Base-by-base conservation (phyloP, 2,888 invertebrate species). In the Gastrophysa polygoni region DNA sequence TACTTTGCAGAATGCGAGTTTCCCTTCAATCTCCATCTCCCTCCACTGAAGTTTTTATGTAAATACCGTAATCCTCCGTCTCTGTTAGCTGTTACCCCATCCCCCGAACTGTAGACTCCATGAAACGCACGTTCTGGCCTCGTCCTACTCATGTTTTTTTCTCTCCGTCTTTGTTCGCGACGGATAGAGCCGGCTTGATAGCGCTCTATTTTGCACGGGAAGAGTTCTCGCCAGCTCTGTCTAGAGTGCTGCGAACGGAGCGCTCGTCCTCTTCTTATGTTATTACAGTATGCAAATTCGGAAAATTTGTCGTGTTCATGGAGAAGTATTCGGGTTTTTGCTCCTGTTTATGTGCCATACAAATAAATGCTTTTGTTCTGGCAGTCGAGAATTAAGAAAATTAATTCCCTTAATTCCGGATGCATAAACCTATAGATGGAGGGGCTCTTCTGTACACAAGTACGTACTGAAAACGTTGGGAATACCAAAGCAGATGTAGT, bases 231-330 rank as follows among this genome's bases (percentile, higher is more conserved):
- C 55, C 63, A 47, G 62, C 64, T 62, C 60, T 63, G 44, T 64
- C 59, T 52, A 55, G 21, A 50, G 21, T 51, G 54, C 62, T 49
- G 48, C 28, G 60, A 57, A 43, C 21, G 16, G n/a, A 16, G 1
- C 14, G 11, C 4, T 38, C 43, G 20, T 54, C 43, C 54, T 51
- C 55, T 51, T 66, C 58, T 48, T 51, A 63, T 62, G 66, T 75
- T 75, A 78, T 76, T 77, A 77, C 74, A 70, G 71, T 76, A 79
- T 80, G 79, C 76, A 79, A 79, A 80, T 79, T 68, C 68, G 64
- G 74, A 59, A 59, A 77, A 78, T 78, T 78, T 77, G 77, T 77
- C 75, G 75, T 77, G 77, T 77, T 79, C 78, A 78, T 76, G 83
- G 72, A 77, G 76, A 77, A 77, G 77, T 77, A 75, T 75, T 76